Evolutionary conservation across 2,888 invertebrate species (phyloP), one percentile per base, ranked within the genome.

Genomic region (Diarsia mendica): DNA sequence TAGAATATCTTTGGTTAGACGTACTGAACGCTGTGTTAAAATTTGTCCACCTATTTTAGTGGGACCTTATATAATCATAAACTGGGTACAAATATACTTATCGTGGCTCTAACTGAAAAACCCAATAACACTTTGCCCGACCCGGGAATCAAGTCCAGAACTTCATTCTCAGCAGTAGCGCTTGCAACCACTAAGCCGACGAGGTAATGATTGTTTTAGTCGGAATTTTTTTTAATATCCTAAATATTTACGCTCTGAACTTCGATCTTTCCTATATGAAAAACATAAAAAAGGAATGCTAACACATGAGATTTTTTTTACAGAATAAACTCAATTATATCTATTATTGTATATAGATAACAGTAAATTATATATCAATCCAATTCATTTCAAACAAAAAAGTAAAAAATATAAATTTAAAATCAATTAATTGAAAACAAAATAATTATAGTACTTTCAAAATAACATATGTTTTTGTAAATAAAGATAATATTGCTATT

Each of bases 201-300:
- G 28, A 61, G 6, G n/a, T 3, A n/a, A 20, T 8, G 13, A 63
- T 44, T 44, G 44, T 15, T n/a, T 63, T 63, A 63, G 8, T 44
- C 15, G 53, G 39, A 73, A 73, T 76, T 28, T 53, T 67, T n/a
- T 64, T 3, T 48, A n/a, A n/a, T n/a, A 63, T 33, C 23, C 20
- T 66, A 60, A 49, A 20, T n/a, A 2, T 46, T 1, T 23, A 48
- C 20, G 20, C 49, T 53, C 48, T 39, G 44, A 53, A 44, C n/a
- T n/a, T n/a, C n/a, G n/a, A 23, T 13, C 8, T 33, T 28, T 44
- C n/a, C n/a, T 69, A 68, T 58, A 61, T 0, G 49, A 23, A 9
- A 33, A 68, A 48, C 33, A 61, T 77, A n/a, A 78, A 69, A 65
- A 39, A 71, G 48, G 53, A 81, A 80, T 81, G 70, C 48, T 64